Base-by-base conservation (phyloP, 2,113 vertebrate genomes). In the Camelus dromedarius region DNA sequence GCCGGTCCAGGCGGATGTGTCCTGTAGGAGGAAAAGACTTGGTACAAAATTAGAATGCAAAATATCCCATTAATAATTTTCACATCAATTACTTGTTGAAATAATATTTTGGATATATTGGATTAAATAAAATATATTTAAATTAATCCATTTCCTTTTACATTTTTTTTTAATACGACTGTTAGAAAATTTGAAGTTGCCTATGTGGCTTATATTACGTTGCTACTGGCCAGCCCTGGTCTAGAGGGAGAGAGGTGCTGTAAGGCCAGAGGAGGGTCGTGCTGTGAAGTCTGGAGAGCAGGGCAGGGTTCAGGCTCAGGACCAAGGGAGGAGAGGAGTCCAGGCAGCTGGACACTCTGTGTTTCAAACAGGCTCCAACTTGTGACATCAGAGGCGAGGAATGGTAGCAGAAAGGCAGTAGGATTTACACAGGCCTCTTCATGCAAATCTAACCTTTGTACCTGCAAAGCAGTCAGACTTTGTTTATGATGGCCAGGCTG, bases 381-480 rank as follows among this genome's bases (percentile, higher is more conserved):
- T 35, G 26, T 67, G 84, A 66, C 0, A 4, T 82, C 32, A 16
- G 77, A 89, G 91, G 93, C 54, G 16, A 72, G 48, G 58, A 66
- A 64, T 13, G 13, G 30, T 84, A 58, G 95, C 93, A 92, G 97
- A 89, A 98, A 96, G 98, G 91, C 97, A 69, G n/a, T 96, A 67
- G 70, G 95, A 96, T 98, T 96, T 94, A 90, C 90, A 70, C 72
- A 88, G 86, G 79, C 35, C 81, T 22, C 91, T 89, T 77, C 91
- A 95, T 97, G 97, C 92, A 98, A 98, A 98, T 96, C 96, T 95
- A 97, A 98, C 97, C 97, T 98, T 98, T 92, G 86, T 50, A 96
- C 95, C 94, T 97, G 86, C 96, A 76, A 95, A 75, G 96, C 89
- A 58, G 76, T 58, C 8, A 48, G 93, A 58, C 94, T 94, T 94